Percentiles rank a stretch among this genome's conserved stretches.
Conservation (phyloP, 2,113 vertebrate genomes). For the Dendrocopos noguchii region DNA sequence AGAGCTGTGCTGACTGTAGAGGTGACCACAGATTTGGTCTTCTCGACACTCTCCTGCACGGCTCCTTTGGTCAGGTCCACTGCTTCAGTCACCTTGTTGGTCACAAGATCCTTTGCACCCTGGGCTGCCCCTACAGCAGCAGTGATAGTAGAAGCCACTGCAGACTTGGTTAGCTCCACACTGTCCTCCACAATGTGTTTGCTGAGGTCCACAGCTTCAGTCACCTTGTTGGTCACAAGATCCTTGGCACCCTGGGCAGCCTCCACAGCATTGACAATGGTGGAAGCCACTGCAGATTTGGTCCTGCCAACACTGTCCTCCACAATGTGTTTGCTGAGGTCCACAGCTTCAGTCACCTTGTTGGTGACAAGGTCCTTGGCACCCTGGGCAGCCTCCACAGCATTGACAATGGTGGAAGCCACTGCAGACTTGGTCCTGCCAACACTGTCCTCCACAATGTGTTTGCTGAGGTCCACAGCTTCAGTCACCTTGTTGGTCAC, state of each 20-base stretch:
- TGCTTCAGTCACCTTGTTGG: constrained; percentile 63
- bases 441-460: constrained; percentile 77
- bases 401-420: constrained; percentile 75
- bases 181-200: constrained; percentile 79
- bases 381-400: constrained; percentile 70
- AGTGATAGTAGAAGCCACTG: constrained; percentile 79
- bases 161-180: constrained; percentile 80
- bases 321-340: constrained; percentile 66
- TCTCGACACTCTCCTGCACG: constrained; percentile 82
- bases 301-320: constrained; percentile 83
- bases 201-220: constrained; percentile 33
- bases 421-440: constrained; percentile 82
- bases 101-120: constrained; percentile 53
- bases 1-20: constrained; percentile 83
- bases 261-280: constrained; percentile 80
- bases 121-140: constrained; percentile 81
- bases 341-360: constrained; percentile 65
- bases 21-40: constrained; percentile 82
- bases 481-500: constrained; percentile 62
- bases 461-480: constrained; percentile 56
- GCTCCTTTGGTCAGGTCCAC: constrained; percentile 76
- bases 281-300: constrained; percentile 78
- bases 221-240: constrained; percentile 60
- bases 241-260: background rate
- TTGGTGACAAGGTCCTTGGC: background rate